phyloP scores from a whole-genome alignment of 2,797 vertebrate species.

The Propithecus perrieri region DNA sequence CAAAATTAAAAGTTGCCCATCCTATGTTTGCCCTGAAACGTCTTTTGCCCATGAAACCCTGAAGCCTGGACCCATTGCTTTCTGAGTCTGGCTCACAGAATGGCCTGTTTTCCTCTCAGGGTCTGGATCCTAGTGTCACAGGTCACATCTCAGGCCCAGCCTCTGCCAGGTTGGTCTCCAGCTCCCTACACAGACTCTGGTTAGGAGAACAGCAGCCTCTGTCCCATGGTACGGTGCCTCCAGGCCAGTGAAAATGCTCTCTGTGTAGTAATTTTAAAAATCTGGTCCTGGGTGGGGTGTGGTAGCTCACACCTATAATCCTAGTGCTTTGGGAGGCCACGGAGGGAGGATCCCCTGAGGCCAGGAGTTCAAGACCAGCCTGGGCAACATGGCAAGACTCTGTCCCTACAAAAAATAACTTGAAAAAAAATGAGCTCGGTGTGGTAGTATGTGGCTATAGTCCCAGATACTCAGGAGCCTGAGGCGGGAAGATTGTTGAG shows the following conservation, averaged over 20 bases:
- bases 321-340: background rate
- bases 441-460: background rate
- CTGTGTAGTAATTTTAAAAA: background rate
- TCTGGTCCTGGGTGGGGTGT: background rate
- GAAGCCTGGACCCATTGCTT: background rate
- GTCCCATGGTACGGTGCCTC: accelerated
- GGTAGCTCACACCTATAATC: background rate
- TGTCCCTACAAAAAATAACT: background rate
- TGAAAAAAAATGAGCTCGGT: background rate
- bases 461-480: background rate
- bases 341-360: background rate
- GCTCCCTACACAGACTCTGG: background rate
- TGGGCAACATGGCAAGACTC: background rate
- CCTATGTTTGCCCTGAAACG: background rate
- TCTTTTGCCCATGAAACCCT: background rate
- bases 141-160: background rate
- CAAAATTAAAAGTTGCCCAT: background rate
- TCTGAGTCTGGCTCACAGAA: background rate
- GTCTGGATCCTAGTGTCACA: no score
- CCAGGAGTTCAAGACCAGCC: background rate
- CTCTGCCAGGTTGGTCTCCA: background rate
- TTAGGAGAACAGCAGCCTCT: background rate
- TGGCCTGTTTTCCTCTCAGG: background rate
- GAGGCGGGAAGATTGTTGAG: background rate
- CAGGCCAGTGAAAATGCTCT: background rate